These are phyloP conservation scores for Drosophila kuntzei DNA, from an alignment of 2,888 invertebrate genomes.

Conservation along the genomic window DNA sequence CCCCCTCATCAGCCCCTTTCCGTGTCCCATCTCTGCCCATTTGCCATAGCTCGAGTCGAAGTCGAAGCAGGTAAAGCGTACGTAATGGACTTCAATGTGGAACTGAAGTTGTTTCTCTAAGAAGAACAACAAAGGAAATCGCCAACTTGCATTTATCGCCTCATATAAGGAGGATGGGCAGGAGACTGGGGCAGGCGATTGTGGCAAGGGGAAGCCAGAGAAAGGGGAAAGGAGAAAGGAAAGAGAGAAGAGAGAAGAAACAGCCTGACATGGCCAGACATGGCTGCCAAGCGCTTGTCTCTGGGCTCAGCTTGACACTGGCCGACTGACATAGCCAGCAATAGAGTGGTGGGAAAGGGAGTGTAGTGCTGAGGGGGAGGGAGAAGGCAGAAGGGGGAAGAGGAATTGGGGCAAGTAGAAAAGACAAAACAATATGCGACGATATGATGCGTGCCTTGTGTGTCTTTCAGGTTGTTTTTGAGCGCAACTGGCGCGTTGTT, in stretches of 20 bases:
- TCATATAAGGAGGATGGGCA: slow-evolving; percentile 22
- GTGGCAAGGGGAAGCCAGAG: neutral
- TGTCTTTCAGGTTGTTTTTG: slow-evolving; percentile 62
- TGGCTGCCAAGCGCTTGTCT: slow-evolving; percentile 70
- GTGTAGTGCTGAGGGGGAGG: neutral
- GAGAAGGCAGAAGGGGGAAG: too few relatives aligned
- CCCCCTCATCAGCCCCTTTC: neutral
- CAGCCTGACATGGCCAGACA: slow-evolving; percentile 54
- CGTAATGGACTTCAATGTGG: slow-evolving; percentile 54
- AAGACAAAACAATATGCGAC: slow-evolving; percentile 59
- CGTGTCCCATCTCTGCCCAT: neutral
- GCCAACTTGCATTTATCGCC: slow-evolving; percentile 77
- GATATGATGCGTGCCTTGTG: slow-evolving; percentile 70
- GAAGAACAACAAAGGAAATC: slow-evolving; percentile 71
- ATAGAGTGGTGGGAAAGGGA: neutral
- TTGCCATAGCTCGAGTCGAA: neutral
- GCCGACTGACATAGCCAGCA: slow-evolving; percentile 23
- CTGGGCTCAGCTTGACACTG: slow-evolving; percentile 63
- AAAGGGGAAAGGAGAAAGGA: neutral
- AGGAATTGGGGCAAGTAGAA: slow-evolving; percentile 3
- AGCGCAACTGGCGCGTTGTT: slow-evolving; percentile 66
- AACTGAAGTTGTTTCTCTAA: slow-evolving; percentile 38
- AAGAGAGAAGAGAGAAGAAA: neutral
- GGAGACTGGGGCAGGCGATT: too few relatives aligned
- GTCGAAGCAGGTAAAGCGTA: slow-evolving; percentile 47